Conservation (phyloP, 2,888 invertebrate species). For the Nomada goodeniana region DNA sequence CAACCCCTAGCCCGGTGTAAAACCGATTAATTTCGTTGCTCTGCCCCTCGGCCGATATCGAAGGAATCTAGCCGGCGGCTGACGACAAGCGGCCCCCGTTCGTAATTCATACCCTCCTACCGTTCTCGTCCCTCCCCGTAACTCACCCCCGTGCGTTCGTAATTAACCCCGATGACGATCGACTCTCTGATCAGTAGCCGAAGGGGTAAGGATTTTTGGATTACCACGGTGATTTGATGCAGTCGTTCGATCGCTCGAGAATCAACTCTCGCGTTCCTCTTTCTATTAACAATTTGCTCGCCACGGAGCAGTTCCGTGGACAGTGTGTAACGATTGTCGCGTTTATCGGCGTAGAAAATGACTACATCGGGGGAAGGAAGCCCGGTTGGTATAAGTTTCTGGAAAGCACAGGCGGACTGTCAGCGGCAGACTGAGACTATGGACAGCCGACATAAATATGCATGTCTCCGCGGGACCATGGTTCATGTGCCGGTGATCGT, state of each 20-base stretch:
- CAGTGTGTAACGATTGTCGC: neutral
- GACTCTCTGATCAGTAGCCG: neutral
- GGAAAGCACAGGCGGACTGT: slow-evolving; percentile 56
- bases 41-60: slow-evolving; percentile 46
- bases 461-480: slow-evolving; percentile 78
- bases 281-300: no score
- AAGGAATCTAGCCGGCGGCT: slow-evolving; percentile 56
- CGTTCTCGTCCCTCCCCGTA: slow-evolving; percentile 38
- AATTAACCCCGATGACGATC: slow-evolving; percentile 47
- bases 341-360: neutral
- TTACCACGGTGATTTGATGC: no score
- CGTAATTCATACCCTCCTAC: slow-evolving; percentile 58
- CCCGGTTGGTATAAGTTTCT: slow-evolving; percentile 21
- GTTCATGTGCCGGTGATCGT: slow-evolving; percentile 82
- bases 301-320: no score
- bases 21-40: slow-evolving; percentile 71
- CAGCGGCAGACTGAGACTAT: slow-evolving; percentile 65
- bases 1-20: slow-evolving; percentile 69
- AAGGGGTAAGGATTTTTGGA: no score
- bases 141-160: slow-evolving; percentile 38
- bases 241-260: no score
- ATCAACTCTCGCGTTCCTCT: no score
- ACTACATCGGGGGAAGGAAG: neutral
- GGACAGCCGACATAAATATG: slow-evolving; percentile 78
- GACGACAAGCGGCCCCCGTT: slow-evolving; percentile 55